These are phyloP conservation scores for Salmo trutta DNA, from an alignment of 2,797 vertebrate species.

Conservation along the genomic window DNA sequence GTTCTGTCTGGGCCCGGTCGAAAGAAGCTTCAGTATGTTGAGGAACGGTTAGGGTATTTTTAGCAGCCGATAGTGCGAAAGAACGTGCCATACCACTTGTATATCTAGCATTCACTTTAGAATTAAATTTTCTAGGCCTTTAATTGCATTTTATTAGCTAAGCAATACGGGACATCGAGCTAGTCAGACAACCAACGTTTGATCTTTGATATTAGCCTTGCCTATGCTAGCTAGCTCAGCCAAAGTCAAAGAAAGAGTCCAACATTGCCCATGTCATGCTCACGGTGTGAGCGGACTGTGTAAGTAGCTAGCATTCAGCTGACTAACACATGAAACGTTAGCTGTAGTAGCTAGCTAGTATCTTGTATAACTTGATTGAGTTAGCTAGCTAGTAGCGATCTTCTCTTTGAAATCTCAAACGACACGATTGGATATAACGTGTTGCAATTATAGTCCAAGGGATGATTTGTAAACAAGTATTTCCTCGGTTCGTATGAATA, in stretches of 20 bases:
- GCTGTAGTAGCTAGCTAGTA: neutral
- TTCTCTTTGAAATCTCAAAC: no score
- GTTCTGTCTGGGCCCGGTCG: slow-evolving; percentile 57
- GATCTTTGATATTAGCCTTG: neutral
- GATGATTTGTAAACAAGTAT: neutral
- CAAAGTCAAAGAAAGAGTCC: neutral
- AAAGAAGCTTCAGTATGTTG: neutral
- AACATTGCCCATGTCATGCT: neutral
- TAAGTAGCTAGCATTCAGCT: neutral
- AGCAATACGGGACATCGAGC: no score
- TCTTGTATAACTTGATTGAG: neutral
- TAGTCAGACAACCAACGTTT: neutral
- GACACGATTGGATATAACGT: no score
- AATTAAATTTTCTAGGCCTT: neutral
- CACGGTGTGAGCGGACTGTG: neutral
- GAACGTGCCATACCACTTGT: slow-evolving; percentile 23
- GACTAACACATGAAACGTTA: neutral
- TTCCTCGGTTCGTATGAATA: neutral
- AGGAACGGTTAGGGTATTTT: slow-evolving; percentile 43
- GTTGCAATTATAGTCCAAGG: neutral
- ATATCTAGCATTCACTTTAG: neutral
- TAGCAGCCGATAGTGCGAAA: slow-evolving; percentile 38
- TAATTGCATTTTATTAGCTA: neutral
- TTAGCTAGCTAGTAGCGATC: no score
- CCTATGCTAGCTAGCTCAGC: neutral